Evolutionary conservation across 2,888 invertebrate genomes (phyloP).

Genomic region (Pristionchus exspectatus): DNA sequence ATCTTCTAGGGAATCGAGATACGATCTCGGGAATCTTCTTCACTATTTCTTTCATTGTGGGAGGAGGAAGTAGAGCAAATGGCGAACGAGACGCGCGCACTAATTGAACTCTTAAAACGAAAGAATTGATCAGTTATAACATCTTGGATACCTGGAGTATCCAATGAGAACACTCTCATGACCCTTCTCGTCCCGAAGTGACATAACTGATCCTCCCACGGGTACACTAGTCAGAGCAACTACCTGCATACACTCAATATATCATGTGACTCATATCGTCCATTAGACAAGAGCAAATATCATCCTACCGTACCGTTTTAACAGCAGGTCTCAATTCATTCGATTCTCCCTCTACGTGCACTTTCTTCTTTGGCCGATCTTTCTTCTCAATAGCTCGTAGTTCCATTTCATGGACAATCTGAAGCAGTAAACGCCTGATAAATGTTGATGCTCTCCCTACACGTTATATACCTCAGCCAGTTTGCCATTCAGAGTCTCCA

Average conservation of each 20-base stretch:
- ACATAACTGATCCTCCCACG: constrained; percentile 51
- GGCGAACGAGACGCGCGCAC: constrained; percentile 43
- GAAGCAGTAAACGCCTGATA: background rate
- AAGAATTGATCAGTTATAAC: background rate
- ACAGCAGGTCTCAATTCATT: background rate
- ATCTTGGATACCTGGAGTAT: constrained; percentile 25
- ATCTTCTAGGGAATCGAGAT: constrained; percentile 32
- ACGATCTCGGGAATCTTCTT: constrained; percentile 26
- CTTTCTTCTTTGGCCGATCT: constrained; percentile 8
- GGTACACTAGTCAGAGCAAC: constrained; percentile 39
- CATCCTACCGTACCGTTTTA: background rate
- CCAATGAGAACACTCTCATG: constrained; percentile 49
- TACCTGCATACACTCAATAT: background rate
- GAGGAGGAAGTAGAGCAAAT: constrained; percentile 47
- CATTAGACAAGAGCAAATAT: background rate
- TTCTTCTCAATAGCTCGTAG: constrained; percentile 21
- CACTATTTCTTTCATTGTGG: constrained; percentile 28
- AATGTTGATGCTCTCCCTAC: background rate
- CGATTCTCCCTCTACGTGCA: background rate
- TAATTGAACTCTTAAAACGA: background rate
- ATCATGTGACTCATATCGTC: background rate
- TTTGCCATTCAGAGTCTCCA: constrained; percentile 48
- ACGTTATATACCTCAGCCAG: constrained; percentile 1
- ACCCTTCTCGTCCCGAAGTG: constrained; percentile 49
- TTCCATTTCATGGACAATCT: constrained; percentile 49